These are phyloP conservation scores for Camelus bactrianus DNA, from an alignment of 2,113 vertebrate species.

Conservation along the genomic window DNA sequence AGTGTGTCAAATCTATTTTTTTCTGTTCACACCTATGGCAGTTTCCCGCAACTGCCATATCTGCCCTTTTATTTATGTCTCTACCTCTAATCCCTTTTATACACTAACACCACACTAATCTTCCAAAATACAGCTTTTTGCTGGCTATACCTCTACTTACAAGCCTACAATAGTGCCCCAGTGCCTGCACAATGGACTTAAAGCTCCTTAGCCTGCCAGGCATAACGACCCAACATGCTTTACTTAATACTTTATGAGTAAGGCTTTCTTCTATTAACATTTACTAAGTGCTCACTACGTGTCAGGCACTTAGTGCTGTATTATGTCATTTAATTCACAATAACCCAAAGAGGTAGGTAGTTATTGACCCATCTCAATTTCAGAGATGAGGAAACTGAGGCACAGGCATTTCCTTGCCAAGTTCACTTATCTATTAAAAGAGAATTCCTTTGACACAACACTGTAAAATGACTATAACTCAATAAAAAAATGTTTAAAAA, in stretches of 20 bases:
- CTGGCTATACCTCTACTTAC: background rate
- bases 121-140: background rate
- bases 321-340: background rate
- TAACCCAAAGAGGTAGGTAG: background rate
- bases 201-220: background rate
- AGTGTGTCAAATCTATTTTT: background rate
- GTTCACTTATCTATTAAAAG: background rate
- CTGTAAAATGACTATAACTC: too few species aligned
- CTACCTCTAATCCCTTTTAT: background rate
- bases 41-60: background rate
- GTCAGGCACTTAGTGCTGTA: background rate
- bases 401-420: background rate
- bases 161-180: background rate
- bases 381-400: conserved; percentile 48
- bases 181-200: background rate
- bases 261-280: background rate
- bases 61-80: background rate
- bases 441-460: background rate
- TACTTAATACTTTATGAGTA: background rate
- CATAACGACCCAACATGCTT: background rate
- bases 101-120: background rate
- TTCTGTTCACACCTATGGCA: background rate
- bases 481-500: too few species aligned
- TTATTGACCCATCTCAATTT: background rate
- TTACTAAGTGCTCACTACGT: background rate